Percentiles rank a stretch among this genome's conserved stretches.
phyloP scores from a whole-genome alignment of 1,140 invertebrate species.

The Amyelois transitella region DNA sequence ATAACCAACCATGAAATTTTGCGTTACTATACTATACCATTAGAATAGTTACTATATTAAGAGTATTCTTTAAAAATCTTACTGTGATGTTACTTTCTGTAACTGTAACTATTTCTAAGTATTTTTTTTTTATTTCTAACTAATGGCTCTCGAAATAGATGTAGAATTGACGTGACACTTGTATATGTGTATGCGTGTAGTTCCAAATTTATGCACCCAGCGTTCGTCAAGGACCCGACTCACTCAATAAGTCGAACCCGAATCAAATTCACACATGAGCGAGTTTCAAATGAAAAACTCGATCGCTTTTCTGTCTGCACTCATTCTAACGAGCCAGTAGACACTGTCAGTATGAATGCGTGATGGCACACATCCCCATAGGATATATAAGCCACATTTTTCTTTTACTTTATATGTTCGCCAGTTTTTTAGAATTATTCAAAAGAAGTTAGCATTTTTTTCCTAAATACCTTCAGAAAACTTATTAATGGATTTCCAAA shows the following conservation, averaged over 20 bases:
- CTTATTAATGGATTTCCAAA: too few species aligned
- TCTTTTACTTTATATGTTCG: not conserved
- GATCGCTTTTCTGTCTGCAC: not conserved
- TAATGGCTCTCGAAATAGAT: too few species aligned
- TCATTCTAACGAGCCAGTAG: conserved; percentile 6
- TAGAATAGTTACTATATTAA: too few species aligned
- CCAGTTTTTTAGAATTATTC: not conserved
- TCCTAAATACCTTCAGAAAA: too few species aligned
- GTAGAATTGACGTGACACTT: too few species aligned
- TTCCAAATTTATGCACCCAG: conserved; percentile 21
- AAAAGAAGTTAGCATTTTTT: not conserved
- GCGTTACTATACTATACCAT: too few species aligned
- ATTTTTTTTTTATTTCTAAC: too few species aligned
- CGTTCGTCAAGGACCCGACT: conserved; percentile 7
- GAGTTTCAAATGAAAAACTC: conserved; percentile 21
- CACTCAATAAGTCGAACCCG: conserved; percentile 22
- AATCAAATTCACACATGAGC: conserved; percentile 24
- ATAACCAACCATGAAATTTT: too few species aligned
- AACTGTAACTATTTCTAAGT: too few species aligned
- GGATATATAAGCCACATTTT: not conserved
- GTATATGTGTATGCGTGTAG: not conserved
- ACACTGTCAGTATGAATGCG: conserved; percentile 1
- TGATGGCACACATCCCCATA: not conserved
- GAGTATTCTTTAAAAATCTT: too few species aligned
- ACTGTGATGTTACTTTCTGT: too few species aligned